Conservation (phyloP, 2,888 invertebrate genomes). For the Drosophila rubida region DNA sequence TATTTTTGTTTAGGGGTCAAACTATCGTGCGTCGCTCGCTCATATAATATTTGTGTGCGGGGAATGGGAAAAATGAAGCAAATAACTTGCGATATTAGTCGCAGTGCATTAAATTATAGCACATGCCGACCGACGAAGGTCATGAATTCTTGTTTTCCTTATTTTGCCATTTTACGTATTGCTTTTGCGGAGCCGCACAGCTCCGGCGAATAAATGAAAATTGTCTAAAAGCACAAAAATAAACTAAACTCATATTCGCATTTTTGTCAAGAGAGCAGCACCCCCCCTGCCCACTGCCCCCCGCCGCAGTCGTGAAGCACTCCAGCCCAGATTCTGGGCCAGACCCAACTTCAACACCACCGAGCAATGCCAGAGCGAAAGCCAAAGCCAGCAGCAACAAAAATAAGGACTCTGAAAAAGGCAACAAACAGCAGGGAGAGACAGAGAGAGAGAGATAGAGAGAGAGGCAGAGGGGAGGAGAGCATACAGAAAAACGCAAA, state of each 20-base stretch:
- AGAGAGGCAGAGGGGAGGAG: background rate
- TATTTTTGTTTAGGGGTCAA: background rate
- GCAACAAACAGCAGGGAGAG: slow-evolving; percentile 56
- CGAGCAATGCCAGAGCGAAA: slow-evolving; percentile 15
- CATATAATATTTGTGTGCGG: slow-evolving; percentile 21
- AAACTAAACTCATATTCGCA: slow-evolving; percentile 83
- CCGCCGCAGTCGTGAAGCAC: slow-evolving; percentile 1
- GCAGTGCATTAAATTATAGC: slow-evolving; percentile 81
- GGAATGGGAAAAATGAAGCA: slow-evolving; percentile 30
- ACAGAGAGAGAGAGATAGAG: no score
- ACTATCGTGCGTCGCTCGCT: background rate
- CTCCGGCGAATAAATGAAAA: slow-evolving; percentile 77
- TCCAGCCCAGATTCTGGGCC: slow-evolving; percentile 12
- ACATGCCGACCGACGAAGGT: slow-evolving; percentile 82
- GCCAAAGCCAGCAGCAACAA: background rate
- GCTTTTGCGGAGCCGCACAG: slow-evolving; percentile 57
- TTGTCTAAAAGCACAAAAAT: slow-evolving; percentile 79
- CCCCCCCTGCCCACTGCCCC: slow-evolving; percentile 30
- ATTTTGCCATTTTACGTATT: slow-evolving; percentile 78
- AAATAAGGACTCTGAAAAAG: slow-evolving; percentile 54
- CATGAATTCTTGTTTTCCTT: slow-evolving; percentile 75
- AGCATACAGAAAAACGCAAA: slow-evolving; percentile 78
- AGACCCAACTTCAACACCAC: slow-evolving; percentile 51
- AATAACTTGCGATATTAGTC: slow-evolving; percentile 54
- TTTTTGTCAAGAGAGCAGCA: slow-evolving; percentile 76